Base-by-base conservation (phyloP, 2,797 vertebrate genomes). In the Malacoctenus gilli region DNA sequence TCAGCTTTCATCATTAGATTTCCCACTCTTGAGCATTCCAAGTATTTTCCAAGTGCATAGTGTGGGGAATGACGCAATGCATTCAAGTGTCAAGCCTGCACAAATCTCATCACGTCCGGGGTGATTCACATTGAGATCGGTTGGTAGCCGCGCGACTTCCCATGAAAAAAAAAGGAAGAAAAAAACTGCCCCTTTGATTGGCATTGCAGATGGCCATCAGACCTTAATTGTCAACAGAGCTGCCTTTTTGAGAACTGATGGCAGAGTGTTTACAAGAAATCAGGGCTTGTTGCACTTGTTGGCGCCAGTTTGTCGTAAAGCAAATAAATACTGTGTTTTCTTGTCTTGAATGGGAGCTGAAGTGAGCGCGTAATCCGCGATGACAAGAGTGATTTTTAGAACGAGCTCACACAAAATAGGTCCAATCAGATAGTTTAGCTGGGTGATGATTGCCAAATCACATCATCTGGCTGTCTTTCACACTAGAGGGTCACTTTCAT, bases 101-200 rank as follows among this genome's bases (percentile, higher is more conserved):
- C 68, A 85, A 85, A 80, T 85, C 74, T 77, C 80, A 79, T 80
- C 77, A 82, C 54, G 44, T 83, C 82, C 66, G 44, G 40, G 41
- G 51, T 73, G 62, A 79, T 70, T 77, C 82, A 72, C 64, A 53
- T 72, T 56, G 49, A 43, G 62, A 80, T 89, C 71, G 60, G 80
- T 85, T 71, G 64, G 86, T 89, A 79, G 81, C 89, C 77, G 83
- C 84, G 88, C 86, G 89, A 90, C 85, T 60, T 32, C 68, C 49
- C 67, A 69, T 79, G n/a, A n/a, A n/a, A n/a, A n/a, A n/a, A 79
- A 75, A 75, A 59, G 34, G 15, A 3, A 18, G 34, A n/a, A n/a
- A n/a, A n/a, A n/a, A n/a, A n/a, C n/a, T n/a, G n/a, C n/a, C n/a
- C n/a, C 53, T 60, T 69, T 84, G 62, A 85, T 77, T 61, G 61